Base-by-base conservation (phyloP, 2,888 invertebrate genomes). In the Uropetala carovei region DNA sequence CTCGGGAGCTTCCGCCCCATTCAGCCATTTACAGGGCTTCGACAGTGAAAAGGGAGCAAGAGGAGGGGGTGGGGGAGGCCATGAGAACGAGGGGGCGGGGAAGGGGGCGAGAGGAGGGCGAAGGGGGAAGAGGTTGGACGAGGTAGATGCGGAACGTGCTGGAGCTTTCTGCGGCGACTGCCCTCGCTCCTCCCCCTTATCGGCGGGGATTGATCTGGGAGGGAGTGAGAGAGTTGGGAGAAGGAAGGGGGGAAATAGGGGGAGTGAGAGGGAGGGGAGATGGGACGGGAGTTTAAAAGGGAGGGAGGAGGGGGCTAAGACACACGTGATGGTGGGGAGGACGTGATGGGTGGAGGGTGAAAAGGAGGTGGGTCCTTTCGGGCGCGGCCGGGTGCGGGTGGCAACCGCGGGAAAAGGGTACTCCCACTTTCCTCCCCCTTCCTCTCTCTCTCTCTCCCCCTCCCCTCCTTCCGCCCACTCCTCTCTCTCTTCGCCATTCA, bases 201-300 rank as follows among this genome's bases (percentile, higher is more conserved):
- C 89, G 89, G 43, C 64, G 89, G 89, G 68, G 89, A 89, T 89
- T 89, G 89, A 89, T 89, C 89, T 89, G 68, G 64, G 64, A 68
- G 60, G 64, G 18, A 83, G 57, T 57, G 83, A 82, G 82, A 56
- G 18, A n/a, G n/a, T n/a, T n/a, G 30, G 18, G 57, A 0, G 56
- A 3, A n/a, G 56, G 57, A 11, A 27, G 27, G 16, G n/a, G 7
- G 14, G 5, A 56, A 13, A 27, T 5, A 0, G 82, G 30, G 64
- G 64, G 64, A n/a, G 64, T 16, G 82, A 82, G 82, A 30, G 82
- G 43, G 18, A 16, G 82, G 30, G 10, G 82, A n/a, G n/a, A n/a
- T n/a, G n/a, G n/a, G n/a, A n/a, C 82, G 27, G 56, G 56, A 43
- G 56, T 83, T 43, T 57, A 57, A 57, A 83, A 18, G 4, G 83